Base-by-base conservation (phyloP, 2,888 invertebrate species). In the Meiosimyza platycephala region DNA sequence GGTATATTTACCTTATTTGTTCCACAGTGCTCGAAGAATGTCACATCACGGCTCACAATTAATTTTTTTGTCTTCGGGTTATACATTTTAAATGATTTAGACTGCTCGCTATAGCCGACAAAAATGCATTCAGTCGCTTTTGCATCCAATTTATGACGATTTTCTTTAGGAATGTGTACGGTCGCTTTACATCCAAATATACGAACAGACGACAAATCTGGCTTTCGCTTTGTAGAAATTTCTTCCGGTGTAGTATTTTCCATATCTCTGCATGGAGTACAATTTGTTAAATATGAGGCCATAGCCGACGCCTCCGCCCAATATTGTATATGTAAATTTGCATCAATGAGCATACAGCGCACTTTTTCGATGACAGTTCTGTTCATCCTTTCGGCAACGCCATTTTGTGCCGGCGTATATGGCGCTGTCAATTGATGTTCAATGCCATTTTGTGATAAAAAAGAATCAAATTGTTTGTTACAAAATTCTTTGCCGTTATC, bases 121-220 rank as follows among this genome's bases (percentile, higher is more conserved):
- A 75, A 75, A 63, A 73, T 68, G 48, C 64, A 63, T 60, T 72
- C 71, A 28, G 12, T 65, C 28, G 73, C 69, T 72, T 69, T 73
- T 11, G 73, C 54, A 48, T 73, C 71, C 48, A 71, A 51, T 48
- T 71, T 71, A 22, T 67, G 70, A 18, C 62, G 52, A 48, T 62
- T 65, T 52, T 74, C 48, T 63, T 74, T 74, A 7, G 74, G 57
- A 55, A 57, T 63, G 6, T 67, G 60, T n/a, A 55, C 57, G 73
- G 72, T 65, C 28, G 79, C 81, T 73, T 78, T 69, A 22, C 79
- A 77, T 7, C 87, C 87, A 82, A 88, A 88, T 18, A 82, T 77
- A 63, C 79, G 78, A 12, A 87, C 70, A 22, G 83, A 78, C 51
- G 74, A 75, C 1, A 88, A 62, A 74, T 84, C 76, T 28, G 83